Base-by-base conservation (phyloP, 2,888 invertebrate species). In the Hartigia nigra region DNA sequence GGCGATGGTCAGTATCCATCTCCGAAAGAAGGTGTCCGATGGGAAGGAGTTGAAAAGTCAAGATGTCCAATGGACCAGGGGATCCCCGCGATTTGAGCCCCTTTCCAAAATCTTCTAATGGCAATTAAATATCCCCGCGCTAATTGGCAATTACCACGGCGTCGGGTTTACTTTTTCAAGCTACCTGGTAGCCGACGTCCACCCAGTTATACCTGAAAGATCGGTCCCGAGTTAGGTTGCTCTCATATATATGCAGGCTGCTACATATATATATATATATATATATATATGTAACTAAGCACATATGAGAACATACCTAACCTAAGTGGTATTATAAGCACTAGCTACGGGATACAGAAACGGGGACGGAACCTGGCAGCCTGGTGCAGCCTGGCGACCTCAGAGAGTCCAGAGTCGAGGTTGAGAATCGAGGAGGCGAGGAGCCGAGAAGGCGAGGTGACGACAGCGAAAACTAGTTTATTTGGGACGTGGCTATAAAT, bases 381-480 rank as follows among this genome's bases (percentile, higher is more conserved):
- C 55, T 55, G 55, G 55, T 23, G 23, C 55, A 55, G 55, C 55
- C 23, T 55, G 55, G 55, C 55, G 55, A 55, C 55, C 55, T 55
- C n/a, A n/a, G 55, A 55, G 55, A 23, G 55, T 14, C 55, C 55
- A 23, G 55, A 23, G 55, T 5, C 9, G 23, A 23, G 55, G 55
- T 55, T 55, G 55, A 72, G 72, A 72, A 9, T 81, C 81, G 81
- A 78, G 31, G 79, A 79, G 76, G 36, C 74, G 74, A 34, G 74
- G 78, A 77, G 81, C 76, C 77, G 78, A 76, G 82, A 78, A 80
- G 85, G 82, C 84, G 88, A 91, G 89, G 91, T 91, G 91, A 91
- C 91, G 91, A 91, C 91, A 91, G 91, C 91, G 91, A 88, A 91
- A 91, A 91, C 91, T 91, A 91, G 91, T 91, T 91, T 91, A 91